Evolutionary conservation across 2,888 invertebrate genomes (phyloP).

Genomic region (Dicyrtoma fusca): DNA sequence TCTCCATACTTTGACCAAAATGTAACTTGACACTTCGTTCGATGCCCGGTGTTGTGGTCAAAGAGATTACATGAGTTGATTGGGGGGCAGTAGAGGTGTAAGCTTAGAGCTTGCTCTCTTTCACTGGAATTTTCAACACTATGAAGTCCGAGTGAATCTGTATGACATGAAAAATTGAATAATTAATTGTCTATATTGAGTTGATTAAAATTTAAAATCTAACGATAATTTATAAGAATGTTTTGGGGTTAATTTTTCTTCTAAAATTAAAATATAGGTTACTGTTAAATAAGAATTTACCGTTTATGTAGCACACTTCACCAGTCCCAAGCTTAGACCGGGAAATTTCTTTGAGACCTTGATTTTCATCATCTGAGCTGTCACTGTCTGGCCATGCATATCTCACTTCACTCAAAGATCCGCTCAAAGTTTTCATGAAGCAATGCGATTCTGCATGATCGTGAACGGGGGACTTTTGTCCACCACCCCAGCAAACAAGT

Average conservation of each 20-base stretch:
- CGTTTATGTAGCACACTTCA: conserved; percentile 93
- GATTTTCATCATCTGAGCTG: conserved; percentile 59
- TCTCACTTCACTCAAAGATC: conserved; percentile 78
- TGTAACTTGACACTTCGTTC: conserved; percentile 72
- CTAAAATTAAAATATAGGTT: not conserved
- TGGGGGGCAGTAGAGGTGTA: conserved; percentile 95
- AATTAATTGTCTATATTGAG: not conserved
- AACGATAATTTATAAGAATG: no score
- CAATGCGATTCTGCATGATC: conserved; percentile 93
- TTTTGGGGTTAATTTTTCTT: not conserved
- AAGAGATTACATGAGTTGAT: conserved; percentile 86
- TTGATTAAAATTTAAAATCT: not conserved
- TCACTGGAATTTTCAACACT: conserved; percentile 93
- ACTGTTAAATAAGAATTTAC: conserved; percentile 63
- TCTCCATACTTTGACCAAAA: conserved; percentile 93
- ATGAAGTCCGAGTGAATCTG: conserved; percentile 93
- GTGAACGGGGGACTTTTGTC: conserved; percentile 92
- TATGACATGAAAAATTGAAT: conserved; percentile 44
- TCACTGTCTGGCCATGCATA: conserved; percentile 76
- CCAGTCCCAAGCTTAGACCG: conserved; percentile 71
- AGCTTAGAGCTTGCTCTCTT: conserved; percentile 82
- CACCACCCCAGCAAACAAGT: conserved; percentile 97
- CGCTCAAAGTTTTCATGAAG: conserved; percentile 93
- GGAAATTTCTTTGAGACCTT: conserved; percentile 69
- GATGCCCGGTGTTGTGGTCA: conserved; percentile 85